Conservation (phyloP, 2,888 invertebrate genomes). For the Oxyscelio sp. region DNA sequence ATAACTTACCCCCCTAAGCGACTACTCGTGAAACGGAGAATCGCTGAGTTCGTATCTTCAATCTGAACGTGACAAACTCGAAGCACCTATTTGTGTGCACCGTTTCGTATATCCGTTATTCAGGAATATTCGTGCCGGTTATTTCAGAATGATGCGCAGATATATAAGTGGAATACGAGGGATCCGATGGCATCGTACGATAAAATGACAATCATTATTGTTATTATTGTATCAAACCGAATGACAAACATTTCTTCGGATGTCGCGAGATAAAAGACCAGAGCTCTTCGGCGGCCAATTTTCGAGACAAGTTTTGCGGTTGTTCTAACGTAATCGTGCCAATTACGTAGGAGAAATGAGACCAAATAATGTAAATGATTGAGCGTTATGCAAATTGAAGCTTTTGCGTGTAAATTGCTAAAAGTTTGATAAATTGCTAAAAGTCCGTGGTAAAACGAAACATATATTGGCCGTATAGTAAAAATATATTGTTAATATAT, state of each 20-base stretch:
- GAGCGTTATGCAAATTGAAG: no score
- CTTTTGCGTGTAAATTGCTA: no score
- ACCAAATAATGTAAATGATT: no score
- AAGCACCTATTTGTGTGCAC: constrained; percentile 78
- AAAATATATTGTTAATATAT: no score
- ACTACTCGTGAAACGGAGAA: constrained; percentile 76
- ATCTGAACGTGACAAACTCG: constrained; percentile 77
- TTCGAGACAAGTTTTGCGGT: background rate
- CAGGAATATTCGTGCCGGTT: constrained; percentile 78
- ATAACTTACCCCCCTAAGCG: constrained; percentile 67
- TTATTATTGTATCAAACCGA: constrained; percentile 64
- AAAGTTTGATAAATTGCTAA: no score
- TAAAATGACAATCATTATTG: constrained; percentile 73
- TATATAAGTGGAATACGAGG: constrained; percentile 68
- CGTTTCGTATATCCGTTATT: constrained; percentile 81
- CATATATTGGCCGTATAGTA: no score
- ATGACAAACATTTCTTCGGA: constrained; percentile 60
- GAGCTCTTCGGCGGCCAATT: background rate
- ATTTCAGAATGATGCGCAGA: constrained; percentile 74
- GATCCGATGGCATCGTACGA: constrained; percentile 57
- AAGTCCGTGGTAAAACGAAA: no score
- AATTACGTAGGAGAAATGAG: no score
- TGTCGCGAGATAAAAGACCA: background rate
- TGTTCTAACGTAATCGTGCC: no score
- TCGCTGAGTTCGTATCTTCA: constrained; percentile 75